Conservation (phyloP, 1,140 invertebrate species). For the Triops cancriformis region DNA sequence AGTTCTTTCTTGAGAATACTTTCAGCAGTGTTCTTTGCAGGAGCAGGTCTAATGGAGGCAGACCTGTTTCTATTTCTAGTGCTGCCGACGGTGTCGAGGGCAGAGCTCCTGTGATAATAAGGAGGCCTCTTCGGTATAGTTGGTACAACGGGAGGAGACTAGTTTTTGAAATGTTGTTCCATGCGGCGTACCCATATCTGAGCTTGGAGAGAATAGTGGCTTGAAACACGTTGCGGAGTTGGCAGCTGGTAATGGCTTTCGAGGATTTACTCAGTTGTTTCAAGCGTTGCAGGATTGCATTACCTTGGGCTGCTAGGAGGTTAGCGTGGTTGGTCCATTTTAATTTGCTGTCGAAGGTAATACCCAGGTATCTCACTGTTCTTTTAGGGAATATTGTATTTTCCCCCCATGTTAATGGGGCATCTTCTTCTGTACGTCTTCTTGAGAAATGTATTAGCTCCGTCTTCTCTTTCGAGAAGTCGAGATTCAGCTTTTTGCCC, state of each 20-base stretch:
- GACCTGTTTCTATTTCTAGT: background rate
- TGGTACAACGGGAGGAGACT: background rate
- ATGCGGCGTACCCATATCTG: background rate
- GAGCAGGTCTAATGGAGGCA: background rate
- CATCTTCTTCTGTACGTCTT: background rate
- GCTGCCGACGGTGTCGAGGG: background rate
- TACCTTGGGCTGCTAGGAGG: background rate
- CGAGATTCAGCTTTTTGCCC: background rate
- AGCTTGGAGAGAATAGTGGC: slow-evolving; percentile 1
- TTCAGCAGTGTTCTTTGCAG: background rate
- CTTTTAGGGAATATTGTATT: background rate
- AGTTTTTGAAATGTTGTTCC: background rate
- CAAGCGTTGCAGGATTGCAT: background rate
- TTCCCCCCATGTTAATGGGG: background rate
- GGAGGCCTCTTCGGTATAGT: background rate
- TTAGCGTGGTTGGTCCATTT: background rate
- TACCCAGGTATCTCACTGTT: slow-evolving; percentile 6
- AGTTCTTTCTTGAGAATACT: background rate
- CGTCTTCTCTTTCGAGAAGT: slow-evolving; percentile 13
- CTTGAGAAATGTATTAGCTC: slow-evolving; percentile 7
- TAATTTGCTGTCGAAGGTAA: slow-evolving; percentile 16
- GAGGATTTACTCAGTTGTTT: background rate
- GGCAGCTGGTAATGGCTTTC: background rate
- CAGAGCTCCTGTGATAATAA: slow-evolving; percentile 13
- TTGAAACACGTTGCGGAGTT: background rate